A percentile compares a stretch with the other conserved stretches of the same genome.
These are phyloP conservation scores for Tragelaphus imberbis DNA, from an alignment of 2,113 vertebrate species.

Conservation along the genomic window DNA sequence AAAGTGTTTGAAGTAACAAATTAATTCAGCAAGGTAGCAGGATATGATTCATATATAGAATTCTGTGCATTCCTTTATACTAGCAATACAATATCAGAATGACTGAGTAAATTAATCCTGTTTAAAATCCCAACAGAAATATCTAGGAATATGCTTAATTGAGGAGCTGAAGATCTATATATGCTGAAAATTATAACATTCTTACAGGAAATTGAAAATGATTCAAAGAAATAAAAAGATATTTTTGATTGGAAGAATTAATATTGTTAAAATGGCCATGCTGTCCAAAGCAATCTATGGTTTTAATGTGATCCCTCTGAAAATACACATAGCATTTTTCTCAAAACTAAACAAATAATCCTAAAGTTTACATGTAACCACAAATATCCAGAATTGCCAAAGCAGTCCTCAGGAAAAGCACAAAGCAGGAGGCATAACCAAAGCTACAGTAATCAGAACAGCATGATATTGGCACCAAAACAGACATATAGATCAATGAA, in stretches of 20 bases:
- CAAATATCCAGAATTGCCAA: not conserved
- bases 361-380: not conserved
- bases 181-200: not conserved
- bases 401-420: not conserved
- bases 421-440: not conserved
- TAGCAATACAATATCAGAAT: not conserved
- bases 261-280: not conserved
- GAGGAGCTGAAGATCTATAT: not conserved
- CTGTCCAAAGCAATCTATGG: not conserved
- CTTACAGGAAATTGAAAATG: not conserved
- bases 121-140: not conserved
- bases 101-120: not conserved
- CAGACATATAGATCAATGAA: not conserved
- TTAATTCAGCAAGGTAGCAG: not conserved
- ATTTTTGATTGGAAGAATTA: not conserved
- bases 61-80: not conserved
- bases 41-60: not conserved
- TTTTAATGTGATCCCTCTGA: not conserved
- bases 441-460: not conserved
- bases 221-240: not conserved
- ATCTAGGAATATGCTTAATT: not conserved
- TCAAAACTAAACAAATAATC: not conserved
- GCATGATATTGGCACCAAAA: not conserved
- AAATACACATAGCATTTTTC: not conserved
- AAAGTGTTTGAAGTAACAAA: not conserved